Conservation (phyloP, 2,113 vertebrate genomes). For the Myocastor coypus region DNA sequence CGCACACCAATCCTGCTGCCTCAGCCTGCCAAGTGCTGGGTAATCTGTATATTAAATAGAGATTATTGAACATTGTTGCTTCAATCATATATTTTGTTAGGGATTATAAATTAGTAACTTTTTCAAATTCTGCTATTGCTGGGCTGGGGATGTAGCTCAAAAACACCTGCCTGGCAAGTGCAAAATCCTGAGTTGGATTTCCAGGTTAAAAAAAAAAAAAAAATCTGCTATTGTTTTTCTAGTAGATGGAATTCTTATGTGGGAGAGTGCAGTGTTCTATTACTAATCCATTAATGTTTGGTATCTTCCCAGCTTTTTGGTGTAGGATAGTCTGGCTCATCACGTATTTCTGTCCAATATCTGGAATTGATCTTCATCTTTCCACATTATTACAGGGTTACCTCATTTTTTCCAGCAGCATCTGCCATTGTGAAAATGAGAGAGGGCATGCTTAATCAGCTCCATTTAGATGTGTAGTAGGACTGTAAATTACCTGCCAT, state of each 20-base stretch:
- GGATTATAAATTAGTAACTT: slow-evolving; percentile 10
- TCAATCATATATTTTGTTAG: slow-evolving; percentile 33
- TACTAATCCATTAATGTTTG: slow-evolving; percentile 48
- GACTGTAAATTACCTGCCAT: slow-evolving; percentile 10
- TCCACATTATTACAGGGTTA: slow-evolving; percentile 32
- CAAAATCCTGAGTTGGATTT: too few relatives aligned
- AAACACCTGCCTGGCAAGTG: too few relatives aligned
- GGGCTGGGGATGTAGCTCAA: too few relatives aligned
- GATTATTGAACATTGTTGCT: slow-evolving; percentile 25
- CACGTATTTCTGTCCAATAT: background rate
- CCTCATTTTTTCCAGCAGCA: background rate
- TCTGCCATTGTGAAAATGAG: background rate
- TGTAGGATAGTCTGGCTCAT: background rate
- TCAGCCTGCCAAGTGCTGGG: too few relatives aligned
- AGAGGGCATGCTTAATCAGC: background rate
- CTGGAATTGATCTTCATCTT: slow-evolving; percentile 25
- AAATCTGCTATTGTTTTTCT: background rate
- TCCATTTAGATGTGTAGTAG: background rate
- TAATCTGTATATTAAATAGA: slow-evolving; percentile 19
- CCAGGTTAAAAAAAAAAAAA: too few relatives aligned
- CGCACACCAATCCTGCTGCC: too few relatives aligned
- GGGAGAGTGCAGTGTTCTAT: background rate
- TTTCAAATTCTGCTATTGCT: slow-evolving; percentile 25
- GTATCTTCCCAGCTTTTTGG: slow-evolving; percentile 42
- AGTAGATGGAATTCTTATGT: slow-evolving; percentile 51